These are phyloP conservation scores for Geococcyx californianus DNA, from an alignment of 2,113 vertebrate species.

Conservation along the genomic window DNA sequence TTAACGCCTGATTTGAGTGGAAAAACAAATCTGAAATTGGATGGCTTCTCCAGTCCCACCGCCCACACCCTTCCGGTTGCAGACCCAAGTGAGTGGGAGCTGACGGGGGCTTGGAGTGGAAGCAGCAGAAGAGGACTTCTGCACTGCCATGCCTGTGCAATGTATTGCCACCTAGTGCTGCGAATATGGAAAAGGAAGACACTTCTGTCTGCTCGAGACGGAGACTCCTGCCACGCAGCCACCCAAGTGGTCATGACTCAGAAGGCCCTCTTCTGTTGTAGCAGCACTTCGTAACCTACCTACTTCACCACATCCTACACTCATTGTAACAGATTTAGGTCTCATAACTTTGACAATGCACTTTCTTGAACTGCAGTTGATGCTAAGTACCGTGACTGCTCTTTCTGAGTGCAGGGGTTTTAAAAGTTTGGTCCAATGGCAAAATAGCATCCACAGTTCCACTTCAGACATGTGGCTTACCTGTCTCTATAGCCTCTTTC, in stretches of 20 bases:
- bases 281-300: neutral
- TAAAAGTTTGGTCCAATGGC: neutral
- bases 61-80: constrained; percentile 38
- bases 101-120: neutral
- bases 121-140: neutral
- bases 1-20: neutral
- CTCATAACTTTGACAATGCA: neutral
- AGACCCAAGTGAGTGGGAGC: neutral
- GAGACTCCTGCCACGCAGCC: neutral
- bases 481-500: neutral
- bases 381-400: neutral
- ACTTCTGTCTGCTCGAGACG: neutral
- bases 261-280: neutral
- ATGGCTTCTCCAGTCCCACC: neutral
- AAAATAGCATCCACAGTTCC: neutral
- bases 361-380: neutral
- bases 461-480: neutral
- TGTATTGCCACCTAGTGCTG: constrained; percentile 21
- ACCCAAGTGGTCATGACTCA: fast-evolving
- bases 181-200: neutral
- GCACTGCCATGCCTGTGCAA: neutral
- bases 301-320: neutral
- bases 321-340: neutral
- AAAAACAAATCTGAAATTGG: neutral
- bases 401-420: neutral